A percentile compares a stretch with the other conserved stretches of the same genome.
These are phyloP conservation scores for Merops nubicus DNA, from an alignment of 2,113 vertebrate species.

Conservation along the genomic window DNA sequence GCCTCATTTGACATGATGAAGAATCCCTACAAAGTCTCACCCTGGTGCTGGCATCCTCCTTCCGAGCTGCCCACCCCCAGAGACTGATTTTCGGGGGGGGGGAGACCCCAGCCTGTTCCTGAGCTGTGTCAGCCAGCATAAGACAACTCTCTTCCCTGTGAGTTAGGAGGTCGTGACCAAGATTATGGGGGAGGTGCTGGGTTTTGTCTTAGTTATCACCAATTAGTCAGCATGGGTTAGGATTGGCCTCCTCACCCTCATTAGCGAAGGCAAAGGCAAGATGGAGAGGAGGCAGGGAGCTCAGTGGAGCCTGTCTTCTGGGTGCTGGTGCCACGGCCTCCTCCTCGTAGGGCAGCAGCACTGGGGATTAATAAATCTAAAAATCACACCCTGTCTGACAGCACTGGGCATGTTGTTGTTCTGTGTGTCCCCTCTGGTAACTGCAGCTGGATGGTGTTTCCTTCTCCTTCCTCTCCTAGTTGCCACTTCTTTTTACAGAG, in stretches of 20 bases:
- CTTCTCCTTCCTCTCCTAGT: background rate
- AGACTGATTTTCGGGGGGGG: background rate
- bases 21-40: background rate
- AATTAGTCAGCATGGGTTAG: background rate
- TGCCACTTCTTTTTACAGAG: background rate
- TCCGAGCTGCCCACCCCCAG: background rate
- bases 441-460: background rate
- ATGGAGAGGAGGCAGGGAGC: background rate
- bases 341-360: background rate
- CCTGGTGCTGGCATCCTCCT: background rate
- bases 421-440: background rate
- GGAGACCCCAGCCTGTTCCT: background rate
- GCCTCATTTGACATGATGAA: background rate
- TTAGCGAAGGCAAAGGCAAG: background rate
- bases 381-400: conserved; percentile 7
- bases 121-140: background rate
- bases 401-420: background rate
- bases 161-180: background rate
- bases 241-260: conserved; percentile 6
- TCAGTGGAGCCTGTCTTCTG: background rate
- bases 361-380: background rate
- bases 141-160: background rate
- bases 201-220: background rate
- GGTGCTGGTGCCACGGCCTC: background rate
- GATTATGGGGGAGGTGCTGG: background rate